These are phyloP conservation scores for Tipula vernalis DNA, from an alignment of 2,888 invertebrate genomes.

Conservation along the genomic window DNA sequence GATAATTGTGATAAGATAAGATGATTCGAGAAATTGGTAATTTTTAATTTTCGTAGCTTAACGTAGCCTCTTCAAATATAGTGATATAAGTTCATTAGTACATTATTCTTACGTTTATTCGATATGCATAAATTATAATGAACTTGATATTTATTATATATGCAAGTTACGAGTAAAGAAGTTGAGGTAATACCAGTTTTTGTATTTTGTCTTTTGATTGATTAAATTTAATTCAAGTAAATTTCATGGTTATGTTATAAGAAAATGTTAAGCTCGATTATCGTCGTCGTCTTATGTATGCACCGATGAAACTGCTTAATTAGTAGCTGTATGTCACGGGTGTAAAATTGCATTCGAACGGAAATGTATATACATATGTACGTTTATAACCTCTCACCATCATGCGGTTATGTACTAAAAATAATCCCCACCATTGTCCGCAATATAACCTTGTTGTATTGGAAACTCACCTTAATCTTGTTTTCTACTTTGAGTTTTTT, in stretches of 20 bases:
- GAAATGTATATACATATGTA: neutral
- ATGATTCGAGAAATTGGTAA: no score
- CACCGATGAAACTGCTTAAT: neutral
- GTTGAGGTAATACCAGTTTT: neutral
- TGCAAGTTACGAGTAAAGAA: neutral
- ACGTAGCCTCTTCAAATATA: neutral
- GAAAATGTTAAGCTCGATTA: neutral
- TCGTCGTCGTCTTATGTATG: neutral
- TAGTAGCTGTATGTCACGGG: neutral
- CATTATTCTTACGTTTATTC: neutral
- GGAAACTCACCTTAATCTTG: neutral
- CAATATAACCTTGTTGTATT: neutral
- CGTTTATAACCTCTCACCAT: neutral
- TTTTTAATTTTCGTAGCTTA: neutral
- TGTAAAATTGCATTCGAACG: neutral
- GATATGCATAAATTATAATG: neutral
- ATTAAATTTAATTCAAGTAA: neutral
- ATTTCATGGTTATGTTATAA: neutral
- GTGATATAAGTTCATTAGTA: neutral
- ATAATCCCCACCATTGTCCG: neutral
- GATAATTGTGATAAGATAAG: neutral
- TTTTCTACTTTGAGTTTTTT: neutral
- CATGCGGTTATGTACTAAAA: neutral
- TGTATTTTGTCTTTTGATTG: neutral
- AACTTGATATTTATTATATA: neutral